phyloP scores from a whole-genome alignment of 2,888 invertebrate genomes.

The Pandemis corylana region DNA sequence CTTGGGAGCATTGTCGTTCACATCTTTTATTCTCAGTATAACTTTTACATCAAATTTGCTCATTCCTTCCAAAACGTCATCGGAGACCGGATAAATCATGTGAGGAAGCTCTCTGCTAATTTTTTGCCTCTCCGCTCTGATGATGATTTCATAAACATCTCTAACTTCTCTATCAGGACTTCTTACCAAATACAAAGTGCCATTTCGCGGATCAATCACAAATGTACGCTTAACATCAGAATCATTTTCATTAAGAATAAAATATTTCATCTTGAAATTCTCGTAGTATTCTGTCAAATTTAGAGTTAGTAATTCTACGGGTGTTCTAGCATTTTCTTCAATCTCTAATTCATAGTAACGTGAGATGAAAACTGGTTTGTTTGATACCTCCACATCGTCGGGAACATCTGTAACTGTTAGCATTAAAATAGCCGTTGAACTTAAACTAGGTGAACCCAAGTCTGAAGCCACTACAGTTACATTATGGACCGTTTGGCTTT shows the following conservation, averaged over 20 bases:
- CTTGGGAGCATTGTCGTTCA: constrained; percentile 93
- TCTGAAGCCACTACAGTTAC: constrained; percentile 93
- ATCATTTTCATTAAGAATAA: constrained; percentile 86
- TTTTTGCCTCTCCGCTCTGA: constrained; percentile 83
- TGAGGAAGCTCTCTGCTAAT: constrained; percentile 88
- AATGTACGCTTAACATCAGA: constrained; percentile 86
- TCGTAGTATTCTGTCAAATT: constrained; percentile 89
- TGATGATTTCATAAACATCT: constrained; percentile 86
- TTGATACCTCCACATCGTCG: constrained; percentile 81
- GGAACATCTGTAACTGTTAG: constrained; percentile 88
- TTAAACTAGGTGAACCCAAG: constrained; percentile 92
- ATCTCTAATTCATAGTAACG: constrained; percentile 93
- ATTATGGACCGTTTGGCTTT: constrained; percentile 87
- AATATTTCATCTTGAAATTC: constrained; percentile 87
- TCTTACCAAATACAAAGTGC: constrained; percentile 89
- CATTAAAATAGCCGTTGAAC: constrained; percentile 90
- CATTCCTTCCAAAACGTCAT: constrained; percentile 89
- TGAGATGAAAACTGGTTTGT: constrained; percentile 85
- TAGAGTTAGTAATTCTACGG: constrained; percentile 89
- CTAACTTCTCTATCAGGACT: constrained; percentile 90
- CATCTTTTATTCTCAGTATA: constrained; percentile 90
- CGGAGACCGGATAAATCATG: constrained; percentile 91
- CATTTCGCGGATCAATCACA: constrained; percentile 90
- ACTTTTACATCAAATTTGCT: constrained; percentile 92
- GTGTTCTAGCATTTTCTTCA: constrained; percentile 91